phyloP scores from a whole-genome alignment of 2,113 vertebrate genomes.

The Ifrita kowaldi region DNA sequence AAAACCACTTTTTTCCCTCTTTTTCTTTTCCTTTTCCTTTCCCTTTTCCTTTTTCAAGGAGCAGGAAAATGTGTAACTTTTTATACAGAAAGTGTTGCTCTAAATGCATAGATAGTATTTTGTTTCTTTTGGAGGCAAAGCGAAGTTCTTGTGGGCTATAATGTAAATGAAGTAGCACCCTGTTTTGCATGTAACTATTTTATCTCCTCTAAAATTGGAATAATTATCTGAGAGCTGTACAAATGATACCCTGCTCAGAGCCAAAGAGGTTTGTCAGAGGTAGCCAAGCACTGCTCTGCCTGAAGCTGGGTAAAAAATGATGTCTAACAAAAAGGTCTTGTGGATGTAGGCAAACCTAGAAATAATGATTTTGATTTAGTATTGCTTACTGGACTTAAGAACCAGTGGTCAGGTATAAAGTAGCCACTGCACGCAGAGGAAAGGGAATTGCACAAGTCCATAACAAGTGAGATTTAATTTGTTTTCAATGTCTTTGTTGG shows the following conservation, averaged over 20 bases:
- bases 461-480: background rate
- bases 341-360: background rate
- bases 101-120: background rate
- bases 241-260: background rate
- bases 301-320: background rate
- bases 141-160: background rate
- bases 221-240: background rate
- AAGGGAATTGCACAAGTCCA: background rate
- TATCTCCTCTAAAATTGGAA: background rate
- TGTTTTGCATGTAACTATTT: background rate
- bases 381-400: background rate
- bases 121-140: background rate
- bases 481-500: background rate
- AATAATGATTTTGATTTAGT: background rate
- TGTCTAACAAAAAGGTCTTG: background rate
- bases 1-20: fast-evolving
- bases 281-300: background rate
- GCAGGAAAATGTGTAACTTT: background rate
- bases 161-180: background rate
- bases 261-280: background rate
- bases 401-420: background rate
- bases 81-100: background rate
- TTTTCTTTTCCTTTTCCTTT: background rate
- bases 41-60: background rate
- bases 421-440: background rate